Evolutionary conservation across 2,888 invertebrate species (phyloP), one percentile per base, ranked within the genome.

Genomic region (Meiosimyza platycephala): DNA sequence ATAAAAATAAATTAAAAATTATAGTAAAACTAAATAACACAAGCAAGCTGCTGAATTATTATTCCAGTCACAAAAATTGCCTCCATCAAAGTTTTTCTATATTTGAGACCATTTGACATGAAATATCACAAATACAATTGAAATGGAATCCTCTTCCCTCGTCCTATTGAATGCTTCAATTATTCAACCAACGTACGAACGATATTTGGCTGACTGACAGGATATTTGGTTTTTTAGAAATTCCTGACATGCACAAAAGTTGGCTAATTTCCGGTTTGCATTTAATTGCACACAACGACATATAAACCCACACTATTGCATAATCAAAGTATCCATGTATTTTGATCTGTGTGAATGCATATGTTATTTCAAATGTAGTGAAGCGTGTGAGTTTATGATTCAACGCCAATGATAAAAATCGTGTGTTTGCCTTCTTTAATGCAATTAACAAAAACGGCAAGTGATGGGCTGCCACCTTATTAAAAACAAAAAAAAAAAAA

Each of bases 211-310:
- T 40, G 9, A 40, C 40, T 40, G 40, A 40, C 60, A 33, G 33
- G n/a, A 40, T 40, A 62, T 40, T 33, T 62, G 60, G 60, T 13
- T 62, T 28, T n/a, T 33, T 48, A 60, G 54, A 71, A 74, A 74
- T 72, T 74, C 69, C 72, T 68, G 52, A 47, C 65, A 65, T 68
- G 72, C 72, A 60, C 16, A 72, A 59, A 64, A 69, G 55, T 50
- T 70, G 52, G 28, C 50, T 65, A 6, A 74, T 65, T 74, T 74
- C 70, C 74, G 72, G 72, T 69, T 65, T 66, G 68, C 18, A 72
- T 70, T 70, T 50, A 70, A 64, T 74, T 40, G 18, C 66, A 71
- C 51, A 57, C n/a, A 64, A 11, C 22, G 33, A 63, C 16, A 55
- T 0, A 13, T 33, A 50, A 3, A 28, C 64, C 64, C 11, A 68